Percentiles rank a stretch among this genome's conserved stretches.
These are phyloP conservation scores for Scortum barcoo DNA, from an alignment of 2,113 vertebrate genomes.

Conservation along the genomic window DNA sequence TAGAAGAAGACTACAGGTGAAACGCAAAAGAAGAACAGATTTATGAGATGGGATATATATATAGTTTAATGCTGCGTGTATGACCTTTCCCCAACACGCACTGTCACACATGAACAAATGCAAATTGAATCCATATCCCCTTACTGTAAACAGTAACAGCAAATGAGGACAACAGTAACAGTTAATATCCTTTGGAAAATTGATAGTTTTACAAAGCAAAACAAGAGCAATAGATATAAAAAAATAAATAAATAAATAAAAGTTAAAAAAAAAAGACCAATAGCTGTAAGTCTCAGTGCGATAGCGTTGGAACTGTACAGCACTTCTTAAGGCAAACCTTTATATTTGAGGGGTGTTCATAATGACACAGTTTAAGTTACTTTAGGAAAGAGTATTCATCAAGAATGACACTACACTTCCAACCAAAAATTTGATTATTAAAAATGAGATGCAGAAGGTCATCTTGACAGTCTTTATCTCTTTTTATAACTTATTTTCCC, in stretches of 20 bases:
- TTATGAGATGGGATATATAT: constrained; percentile 22
- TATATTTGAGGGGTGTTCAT: no score
- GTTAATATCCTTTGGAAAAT: background rate
- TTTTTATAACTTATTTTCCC: no score
- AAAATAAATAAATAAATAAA: background rate
- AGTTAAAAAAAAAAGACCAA: background rate
- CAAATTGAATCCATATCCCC: background rate
- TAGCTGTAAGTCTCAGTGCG: background rate
- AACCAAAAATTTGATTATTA: background rate
- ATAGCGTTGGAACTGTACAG: background rate
- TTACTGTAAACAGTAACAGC: background rate
- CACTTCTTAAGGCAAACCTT: background rate
- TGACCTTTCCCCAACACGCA: background rate
- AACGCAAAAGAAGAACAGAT: constrained; percentile 4
- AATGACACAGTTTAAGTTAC: no score
- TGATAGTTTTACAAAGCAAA: background rate
- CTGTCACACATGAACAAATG: constrained; percentile 9
- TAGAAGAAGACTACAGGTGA: background rate
- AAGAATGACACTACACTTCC: no score
- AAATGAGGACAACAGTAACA: background rate
- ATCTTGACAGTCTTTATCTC: background rate
- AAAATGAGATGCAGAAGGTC: background rate
- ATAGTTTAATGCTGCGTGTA: constrained; percentile 9
- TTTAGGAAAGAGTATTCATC: no score
- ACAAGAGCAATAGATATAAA: no score